phyloP scores from a whole-genome alignment of 2,113 vertebrate species.

The Ibidorhyncha struthersii region DNA sequence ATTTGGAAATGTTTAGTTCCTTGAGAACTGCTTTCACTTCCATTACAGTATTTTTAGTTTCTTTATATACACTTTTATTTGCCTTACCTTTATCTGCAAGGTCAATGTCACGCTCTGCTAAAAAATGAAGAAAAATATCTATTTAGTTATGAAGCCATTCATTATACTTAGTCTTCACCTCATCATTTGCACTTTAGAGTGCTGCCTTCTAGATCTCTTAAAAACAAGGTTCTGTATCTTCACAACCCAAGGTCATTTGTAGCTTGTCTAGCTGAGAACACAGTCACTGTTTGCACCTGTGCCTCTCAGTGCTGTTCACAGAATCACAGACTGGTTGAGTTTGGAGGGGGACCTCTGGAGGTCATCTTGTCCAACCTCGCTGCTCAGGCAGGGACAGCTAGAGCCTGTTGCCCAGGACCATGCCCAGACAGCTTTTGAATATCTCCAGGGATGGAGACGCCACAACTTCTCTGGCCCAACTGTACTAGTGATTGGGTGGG shows the following conservation, averaged over 20 bases:
- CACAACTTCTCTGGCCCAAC: background rate
- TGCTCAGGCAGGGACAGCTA: background rate
- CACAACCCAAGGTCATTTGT: background rate
- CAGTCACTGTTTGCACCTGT: background rate
- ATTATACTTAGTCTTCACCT: background rate
- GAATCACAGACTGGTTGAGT: background rate
- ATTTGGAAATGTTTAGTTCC: background rate
- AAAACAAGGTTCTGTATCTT: background rate
- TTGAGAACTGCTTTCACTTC: background rate
- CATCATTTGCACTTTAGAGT: background rate
- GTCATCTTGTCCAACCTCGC: background rate
- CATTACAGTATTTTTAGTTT: background rate
- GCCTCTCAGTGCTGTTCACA: background rate
- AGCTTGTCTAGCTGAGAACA: background rate
- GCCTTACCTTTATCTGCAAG: background rate
- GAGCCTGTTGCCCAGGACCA: rapidly evolving
- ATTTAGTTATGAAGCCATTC: background rate
- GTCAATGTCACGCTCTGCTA: background rate
- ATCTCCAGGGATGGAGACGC: background rate
- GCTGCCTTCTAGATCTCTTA: background rate
- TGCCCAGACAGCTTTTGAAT: background rate
- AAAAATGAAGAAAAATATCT: background rate
- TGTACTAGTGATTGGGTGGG: rapidly evolving
- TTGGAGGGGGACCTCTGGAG: background rate
- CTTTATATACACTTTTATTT: background rate